Evolutionary conservation across 2,113 vertebrate genomes (phyloP).

Genomic region (Mixornis gularis): DNA sequence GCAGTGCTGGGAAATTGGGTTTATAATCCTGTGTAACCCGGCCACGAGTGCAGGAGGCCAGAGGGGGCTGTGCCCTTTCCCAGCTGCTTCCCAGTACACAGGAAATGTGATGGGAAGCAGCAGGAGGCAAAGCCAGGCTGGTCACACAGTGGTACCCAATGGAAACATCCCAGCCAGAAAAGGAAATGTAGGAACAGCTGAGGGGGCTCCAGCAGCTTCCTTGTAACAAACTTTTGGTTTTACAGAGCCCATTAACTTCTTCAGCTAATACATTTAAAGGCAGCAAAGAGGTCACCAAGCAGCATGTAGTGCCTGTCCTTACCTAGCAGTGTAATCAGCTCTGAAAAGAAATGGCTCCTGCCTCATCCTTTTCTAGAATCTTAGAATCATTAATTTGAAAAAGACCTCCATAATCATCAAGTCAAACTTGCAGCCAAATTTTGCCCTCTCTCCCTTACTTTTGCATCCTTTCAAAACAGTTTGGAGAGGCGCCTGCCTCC

Average conservation of each 20-base stretch:
- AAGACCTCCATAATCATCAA: neutral
- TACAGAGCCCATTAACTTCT: neutral
- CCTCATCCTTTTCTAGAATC: neutral
- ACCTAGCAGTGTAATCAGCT: constrained; percentile 60
- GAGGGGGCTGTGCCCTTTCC: neutral
- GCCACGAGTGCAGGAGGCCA: neutral
- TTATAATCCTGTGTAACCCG: neutral
- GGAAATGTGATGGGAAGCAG: neutral
- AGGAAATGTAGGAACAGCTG: neutral
- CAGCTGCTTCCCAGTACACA: neutral
- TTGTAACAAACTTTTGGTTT: neutral
- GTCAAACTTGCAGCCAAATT: neutral
- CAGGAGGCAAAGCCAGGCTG: neutral
- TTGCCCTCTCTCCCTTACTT: neutral
- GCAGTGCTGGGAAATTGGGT: neutral
- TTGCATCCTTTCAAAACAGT: constrained; percentile 30
- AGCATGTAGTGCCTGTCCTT: constrained; percentile 41
- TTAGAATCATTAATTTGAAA: neutral
- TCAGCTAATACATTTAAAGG: neutral
- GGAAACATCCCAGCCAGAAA: neutral
- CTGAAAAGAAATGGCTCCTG: neutral
- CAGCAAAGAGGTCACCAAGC: constrained; percentile 66
- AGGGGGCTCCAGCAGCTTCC: neutral
- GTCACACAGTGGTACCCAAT: neutral
- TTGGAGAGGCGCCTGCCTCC: constrained; percentile 3